phyloP scores from a whole-genome alignment of 2,113 vertebrate genomes.

The Oenanthe melanoleuca region DNA sequence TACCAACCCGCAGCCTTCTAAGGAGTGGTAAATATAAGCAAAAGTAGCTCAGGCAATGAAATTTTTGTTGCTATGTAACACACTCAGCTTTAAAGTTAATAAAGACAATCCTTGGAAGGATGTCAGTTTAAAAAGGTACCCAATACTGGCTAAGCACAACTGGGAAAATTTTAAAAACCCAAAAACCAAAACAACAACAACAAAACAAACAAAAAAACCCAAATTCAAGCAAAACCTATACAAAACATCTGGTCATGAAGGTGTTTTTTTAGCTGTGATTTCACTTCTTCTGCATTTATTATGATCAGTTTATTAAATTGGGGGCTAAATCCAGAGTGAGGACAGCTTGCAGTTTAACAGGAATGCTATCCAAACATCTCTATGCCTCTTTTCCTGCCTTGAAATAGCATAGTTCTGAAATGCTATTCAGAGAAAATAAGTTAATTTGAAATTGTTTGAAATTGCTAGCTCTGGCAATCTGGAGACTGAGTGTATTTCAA shows the following conservation, averaged over 20 bases:
- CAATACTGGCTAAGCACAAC: background rate
- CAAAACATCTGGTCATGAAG: background rate
- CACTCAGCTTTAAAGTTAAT: background rate
- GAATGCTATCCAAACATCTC: background rate
- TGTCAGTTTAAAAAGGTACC: background rate
- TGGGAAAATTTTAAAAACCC: background rate
- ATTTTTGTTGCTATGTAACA: background rate
- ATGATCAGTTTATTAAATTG: background rate
- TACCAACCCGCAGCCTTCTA: background rate
- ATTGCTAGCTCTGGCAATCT: background rate
- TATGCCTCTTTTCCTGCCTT: background rate
- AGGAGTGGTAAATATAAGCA: background rate
- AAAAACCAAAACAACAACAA: background rate
- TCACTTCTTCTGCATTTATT: background rate
- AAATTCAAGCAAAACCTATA: background rate
- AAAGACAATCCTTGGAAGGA: background rate
- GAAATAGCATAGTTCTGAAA: background rate
- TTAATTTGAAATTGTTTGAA: conserved; percentile 23
- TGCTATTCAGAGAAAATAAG: background rate
- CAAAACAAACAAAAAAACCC: background rate
- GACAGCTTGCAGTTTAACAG: background rate
- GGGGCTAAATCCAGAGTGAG: background rate
- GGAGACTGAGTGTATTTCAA: background rate
- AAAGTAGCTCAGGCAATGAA: background rate
- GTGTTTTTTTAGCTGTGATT: background rate